Conservation (phyloP, 2,888 invertebrate genomes). For the Drosophila pegasa region DNA sequence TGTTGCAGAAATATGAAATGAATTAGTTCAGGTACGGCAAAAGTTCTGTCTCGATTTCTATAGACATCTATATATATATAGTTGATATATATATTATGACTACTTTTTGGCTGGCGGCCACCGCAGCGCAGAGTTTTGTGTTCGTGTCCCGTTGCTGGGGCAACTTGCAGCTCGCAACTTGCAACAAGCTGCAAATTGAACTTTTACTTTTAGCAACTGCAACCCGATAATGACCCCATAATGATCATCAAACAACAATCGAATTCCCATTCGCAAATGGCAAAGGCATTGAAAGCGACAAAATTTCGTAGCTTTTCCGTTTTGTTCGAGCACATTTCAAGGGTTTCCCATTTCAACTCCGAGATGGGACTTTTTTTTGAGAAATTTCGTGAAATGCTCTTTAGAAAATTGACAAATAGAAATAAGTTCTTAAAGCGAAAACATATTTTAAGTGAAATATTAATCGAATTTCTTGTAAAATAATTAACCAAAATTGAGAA, state of each 20-base stretch:
- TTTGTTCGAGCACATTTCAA: constrained; percentile 4
- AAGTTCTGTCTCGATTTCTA: constrained; percentile 73
- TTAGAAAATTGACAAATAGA: background rate
- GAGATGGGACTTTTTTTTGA: background rate
- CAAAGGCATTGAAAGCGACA: constrained; percentile 2
- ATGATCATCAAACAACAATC: constrained; percentile 32
- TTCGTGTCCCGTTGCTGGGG: constrained; percentile 5
- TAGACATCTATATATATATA: constrained; percentile 10
- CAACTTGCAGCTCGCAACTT: constrained; percentile 37
- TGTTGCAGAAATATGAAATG: constrained; percentile 75
- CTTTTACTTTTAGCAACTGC: constrained; percentile 60
- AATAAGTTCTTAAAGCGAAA: background rate
- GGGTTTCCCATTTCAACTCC: background rate
- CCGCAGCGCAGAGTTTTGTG: constrained; percentile 26
- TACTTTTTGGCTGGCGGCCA: constrained; percentile 31
- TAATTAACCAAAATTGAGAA: too few species aligned
- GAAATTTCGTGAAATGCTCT: background rate
- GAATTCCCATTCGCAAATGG: constrained; percentile 14
- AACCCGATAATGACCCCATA: constrained; percentile 19
- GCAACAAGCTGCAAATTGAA: constrained; percentile 55
- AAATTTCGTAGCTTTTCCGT: constrained; percentile 2
- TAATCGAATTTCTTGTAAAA: too few species aligned
- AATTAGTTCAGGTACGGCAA: constrained; percentile 68
- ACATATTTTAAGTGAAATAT: too few species aligned
- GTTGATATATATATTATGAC: constrained; percentile 9